Conservation (phyloP, 1,140 invertebrate genomes). For the Pogonomyrmex barbatus region DNA sequence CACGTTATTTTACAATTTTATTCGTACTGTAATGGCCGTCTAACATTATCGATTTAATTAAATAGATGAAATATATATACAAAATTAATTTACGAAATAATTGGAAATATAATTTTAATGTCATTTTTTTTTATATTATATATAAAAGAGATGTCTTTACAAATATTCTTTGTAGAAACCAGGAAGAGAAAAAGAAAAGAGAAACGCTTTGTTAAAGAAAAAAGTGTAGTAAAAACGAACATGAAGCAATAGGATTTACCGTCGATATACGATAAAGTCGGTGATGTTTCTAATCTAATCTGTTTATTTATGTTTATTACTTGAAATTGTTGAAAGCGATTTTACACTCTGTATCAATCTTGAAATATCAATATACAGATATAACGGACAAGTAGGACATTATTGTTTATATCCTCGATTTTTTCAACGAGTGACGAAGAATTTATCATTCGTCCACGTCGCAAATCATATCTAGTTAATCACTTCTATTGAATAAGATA, state of each 20-base stretch:
- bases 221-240: not conserved
- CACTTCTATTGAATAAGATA: conserved; percentile 37
- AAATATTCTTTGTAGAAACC: no score
- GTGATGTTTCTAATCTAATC: not conserved
- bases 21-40: not conserved
- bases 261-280: not conserved
- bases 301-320: not conserved
- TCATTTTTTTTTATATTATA: not conserved
- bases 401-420: not conserved
- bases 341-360: conserved; percentile 1
- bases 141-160: no score
- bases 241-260: not conserved
- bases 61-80: not conserved
- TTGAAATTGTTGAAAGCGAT: conserved; percentile 1
- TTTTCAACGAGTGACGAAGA: not conserved
- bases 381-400: not conserved
- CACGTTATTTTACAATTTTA: not conserved
- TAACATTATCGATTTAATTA: not conserved
- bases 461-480: not conserved
- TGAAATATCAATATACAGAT: not conserved
- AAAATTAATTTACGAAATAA: not conserved
- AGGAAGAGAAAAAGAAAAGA: not conserved
- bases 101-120: not conserved
- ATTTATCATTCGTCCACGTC: conserved; percentile 11
- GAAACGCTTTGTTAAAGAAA: not conserved